Evolutionary conservation across 1,140 invertebrate genomes (phyloP).

Genomic region (Plutomurus gul): DNA sequence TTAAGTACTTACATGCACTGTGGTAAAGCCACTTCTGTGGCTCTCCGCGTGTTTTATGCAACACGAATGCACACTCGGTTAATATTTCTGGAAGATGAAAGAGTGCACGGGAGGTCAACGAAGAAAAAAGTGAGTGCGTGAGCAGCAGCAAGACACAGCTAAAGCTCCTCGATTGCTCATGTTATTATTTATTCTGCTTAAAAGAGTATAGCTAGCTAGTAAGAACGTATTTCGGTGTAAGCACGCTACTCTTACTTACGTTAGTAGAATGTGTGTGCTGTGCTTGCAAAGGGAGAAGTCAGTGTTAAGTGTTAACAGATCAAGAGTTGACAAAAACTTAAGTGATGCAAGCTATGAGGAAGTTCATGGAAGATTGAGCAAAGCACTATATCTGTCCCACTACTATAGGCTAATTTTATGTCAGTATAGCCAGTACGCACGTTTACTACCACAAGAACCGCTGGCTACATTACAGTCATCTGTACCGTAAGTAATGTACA

Average conservation of each 20-base stretch:
- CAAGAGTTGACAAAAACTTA: conserved; percentile 18
- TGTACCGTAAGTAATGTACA: no score
- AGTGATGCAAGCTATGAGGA: not conserved
- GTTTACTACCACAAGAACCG: no score
- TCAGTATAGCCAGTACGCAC: no score
- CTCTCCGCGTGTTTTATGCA: not conserved
- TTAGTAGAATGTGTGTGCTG: not conserved
- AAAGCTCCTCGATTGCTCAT: no score
- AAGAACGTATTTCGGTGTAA: not conserved
- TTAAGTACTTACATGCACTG: not conserved
- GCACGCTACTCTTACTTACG: not conserved
- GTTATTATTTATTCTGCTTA: no score
- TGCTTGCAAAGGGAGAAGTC: not conserved
- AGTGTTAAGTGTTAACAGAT: no score
- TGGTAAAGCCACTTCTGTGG: not conserved
- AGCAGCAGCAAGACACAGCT: not conserved
- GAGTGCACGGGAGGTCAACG: conserved; percentile 13
- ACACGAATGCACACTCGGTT: not conserved
- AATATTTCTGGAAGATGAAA: not conserved
- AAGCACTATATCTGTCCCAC: not conserved
- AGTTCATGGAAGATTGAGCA: conserved; percentile 26
- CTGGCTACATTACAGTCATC: no score
- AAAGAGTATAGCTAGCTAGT: not conserved
- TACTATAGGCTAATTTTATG: not conserved
- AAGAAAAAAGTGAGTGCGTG: not conserved